A percentile compares a stretch with the other conserved stretches of the same genome.
Evolutionary conservation across 2,797 vertebrate genomes (phyloP).

Genomic region (Oreortyx pictus): DNA sequence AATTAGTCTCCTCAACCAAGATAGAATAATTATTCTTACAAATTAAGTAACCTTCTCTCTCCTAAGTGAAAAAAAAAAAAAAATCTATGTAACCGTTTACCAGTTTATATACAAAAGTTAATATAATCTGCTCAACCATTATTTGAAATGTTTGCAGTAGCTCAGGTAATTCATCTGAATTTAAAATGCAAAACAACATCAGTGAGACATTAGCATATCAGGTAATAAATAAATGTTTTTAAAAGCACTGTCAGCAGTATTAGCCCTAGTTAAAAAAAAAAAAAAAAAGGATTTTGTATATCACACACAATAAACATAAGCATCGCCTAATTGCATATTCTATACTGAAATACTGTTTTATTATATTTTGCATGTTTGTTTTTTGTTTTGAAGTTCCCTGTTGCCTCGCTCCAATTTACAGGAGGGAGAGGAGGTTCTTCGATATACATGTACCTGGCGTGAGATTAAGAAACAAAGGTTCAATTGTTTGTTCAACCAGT

Average conservation of each 20-base stretch:
- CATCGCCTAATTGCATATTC: background rate
- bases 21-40: slow-evolving; percentile 68
- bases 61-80: background rate
- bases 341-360: background rate
- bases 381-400: background rate
- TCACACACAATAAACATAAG: background rate
- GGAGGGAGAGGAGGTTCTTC: too few relatives aligned
- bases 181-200: slow-evolving; percentile 18
- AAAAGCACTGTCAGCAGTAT: background rate
- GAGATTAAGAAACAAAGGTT: too few relatives aligned
- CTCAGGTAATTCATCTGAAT: background rate
- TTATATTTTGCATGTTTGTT: rapidly evolving
- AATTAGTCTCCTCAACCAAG: slow-evolving; percentile 39
- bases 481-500: too few relatives aligned
- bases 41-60: background rate
- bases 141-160: slow-evolving; percentile 1
- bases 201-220: background rate
- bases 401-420: too few relatives aligned
- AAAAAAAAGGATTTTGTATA: background rate
- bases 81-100: background rate
- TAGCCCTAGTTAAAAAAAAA: background rate
- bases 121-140: background rate
- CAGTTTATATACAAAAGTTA: slow-evolving; percentile 11
- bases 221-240: background rate
- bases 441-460: too few relatives aligned